Evolutionary conservation across 2,888 invertebrate species (phyloP), one percentile per base, ranked within the genome.

Genomic region (Lasioglossum calceatum): DNA sequence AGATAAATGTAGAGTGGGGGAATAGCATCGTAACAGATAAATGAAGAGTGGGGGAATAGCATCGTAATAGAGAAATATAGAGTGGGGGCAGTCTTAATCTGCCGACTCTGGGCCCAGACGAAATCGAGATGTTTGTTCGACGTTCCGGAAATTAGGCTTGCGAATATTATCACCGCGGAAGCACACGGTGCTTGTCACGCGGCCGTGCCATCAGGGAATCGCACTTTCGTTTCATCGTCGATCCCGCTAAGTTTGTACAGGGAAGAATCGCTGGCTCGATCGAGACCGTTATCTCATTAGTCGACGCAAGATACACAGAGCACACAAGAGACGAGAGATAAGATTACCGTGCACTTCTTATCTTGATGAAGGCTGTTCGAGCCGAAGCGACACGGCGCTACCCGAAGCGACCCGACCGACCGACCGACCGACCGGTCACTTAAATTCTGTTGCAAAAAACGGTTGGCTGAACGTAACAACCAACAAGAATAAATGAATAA

Each of bases 321-420:
- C 75, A 76, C 44, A 72, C 77, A 73, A 23, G 64, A 61, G 72
- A 72, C 42, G 23, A 19, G 36, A 84, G 89, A 89, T 89, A 89
- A 89, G 89, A 89, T 89, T 90, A 87, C 23, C 67, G 44, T 88
- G 87, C 81, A 85, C 67, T 64, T 84, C 81, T 87, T 87, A 89
- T 89, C 83, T 77, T 27, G 27, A n/a, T 14, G 27, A 76, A 73
- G 78, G 0, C 64, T 81, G 64, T 67, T 76, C 76, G 77, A 58
- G 61, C 14, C 58, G 58, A 58, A 10, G 50, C 23, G 50, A 3
- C 23, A n/a, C 58, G 50, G 1, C 19, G 5, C 50, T 19, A 16
- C 7, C 14, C 50, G 19, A 19, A 7, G 47, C 58, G 58, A 58
- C 4, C 5, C 50, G 50, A 23, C 3, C 42, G 10, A 39, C 5